phyloP scores from a whole-genome alignment of 1,140 invertebrate species.

The Brachionus angularis region DNA sequence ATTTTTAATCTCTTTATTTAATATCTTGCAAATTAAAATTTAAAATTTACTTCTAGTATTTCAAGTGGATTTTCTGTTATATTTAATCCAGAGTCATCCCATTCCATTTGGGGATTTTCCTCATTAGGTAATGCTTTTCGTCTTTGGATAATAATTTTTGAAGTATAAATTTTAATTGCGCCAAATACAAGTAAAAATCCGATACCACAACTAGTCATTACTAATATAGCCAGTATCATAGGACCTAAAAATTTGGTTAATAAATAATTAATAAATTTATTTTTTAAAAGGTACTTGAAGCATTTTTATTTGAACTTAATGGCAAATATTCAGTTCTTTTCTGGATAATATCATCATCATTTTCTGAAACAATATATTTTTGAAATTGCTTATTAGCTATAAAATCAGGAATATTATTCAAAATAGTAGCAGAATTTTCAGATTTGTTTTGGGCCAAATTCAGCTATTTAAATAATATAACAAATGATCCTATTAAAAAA shows the following conservation, averaged over 20 bases:
- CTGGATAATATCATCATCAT: slow-evolving; percentile 14
- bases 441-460: background rate
- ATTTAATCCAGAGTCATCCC: slow-evolving; percentile 54
- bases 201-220: slow-evolving; percentile 3
- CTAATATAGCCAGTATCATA: slow-evolving; percentile 10
- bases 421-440: background rate
- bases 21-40: background rate
- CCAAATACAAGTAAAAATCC: slow-evolving; percentile 36
- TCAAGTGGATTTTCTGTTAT: slow-evolving; percentile 55
- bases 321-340: background rate
- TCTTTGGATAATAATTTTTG: background rate
- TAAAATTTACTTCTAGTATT: slow-evolving; percentile 48
- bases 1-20: background rate
- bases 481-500: background rate
- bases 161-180: slow-evolving; percentile 20
- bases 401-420: background rate
- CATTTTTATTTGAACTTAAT: background rate
- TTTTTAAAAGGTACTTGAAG: too few species aligned
- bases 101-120: slow-evolving; percentile 49
- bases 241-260: too few species aligned
- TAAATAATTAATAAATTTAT: too few species aligned
- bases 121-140: slow-evolving; percentile 26
- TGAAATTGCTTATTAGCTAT: slow-evolving; percentile 23
- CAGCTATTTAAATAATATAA: too few species aligned
- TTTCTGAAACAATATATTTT: slow-evolving; percentile 17